Evolutionary conservation across 2,113 vertebrate genomes (phyloP).

Genomic region (Pelodiscus sinensis): DNA sequence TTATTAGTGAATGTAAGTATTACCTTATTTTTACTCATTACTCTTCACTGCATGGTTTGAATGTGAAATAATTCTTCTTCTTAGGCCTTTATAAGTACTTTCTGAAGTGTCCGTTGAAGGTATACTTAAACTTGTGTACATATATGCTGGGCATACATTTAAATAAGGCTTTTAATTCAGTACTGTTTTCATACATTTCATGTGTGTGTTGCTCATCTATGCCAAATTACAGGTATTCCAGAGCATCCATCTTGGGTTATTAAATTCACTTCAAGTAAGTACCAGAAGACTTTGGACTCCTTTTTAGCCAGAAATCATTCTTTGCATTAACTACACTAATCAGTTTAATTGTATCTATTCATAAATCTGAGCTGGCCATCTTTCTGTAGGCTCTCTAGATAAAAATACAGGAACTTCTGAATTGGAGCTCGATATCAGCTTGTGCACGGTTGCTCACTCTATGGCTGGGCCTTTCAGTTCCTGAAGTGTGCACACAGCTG

Average conservation of each 20-base stretch:
- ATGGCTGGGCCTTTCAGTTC: not conserved
- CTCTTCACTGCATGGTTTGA: slow-evolving; percentile 67
- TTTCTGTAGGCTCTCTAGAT: not conserved
- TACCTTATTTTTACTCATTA: slow-evolving; percentile 3
- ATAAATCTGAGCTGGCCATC: not conserved
- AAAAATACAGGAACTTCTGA: not conserved
- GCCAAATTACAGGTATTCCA: slow-evolving; percentile 45
- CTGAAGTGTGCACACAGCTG: not conserved
- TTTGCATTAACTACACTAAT: not conserved
- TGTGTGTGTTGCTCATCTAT: slow-evolving; percentile 17
- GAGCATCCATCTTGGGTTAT: slow-evolving; percentile 16
- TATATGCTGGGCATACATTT: slow-evolving; percentile 15
- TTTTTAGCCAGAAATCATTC: not conserved
- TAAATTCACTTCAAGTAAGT: slow-evolving; percentile 43
- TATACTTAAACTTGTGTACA: not conserved
- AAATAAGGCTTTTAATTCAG: not conserved
- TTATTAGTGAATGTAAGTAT: slow-evolving; percentile 29
- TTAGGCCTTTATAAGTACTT: not conserved
- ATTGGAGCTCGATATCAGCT: not conserved
- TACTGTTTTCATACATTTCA: slow-evolving; percentile 38
- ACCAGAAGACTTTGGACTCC: not conserved
- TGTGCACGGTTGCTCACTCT: not conserved
- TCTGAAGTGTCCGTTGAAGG: not conserved
- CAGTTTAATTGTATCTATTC: not conserved
- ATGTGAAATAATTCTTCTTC: slow-evolving; percentile 25